Base-by-base conservation (phyloP, 2,113 vertebrate genomes). In the Typhlomys cinereus region DNA sequence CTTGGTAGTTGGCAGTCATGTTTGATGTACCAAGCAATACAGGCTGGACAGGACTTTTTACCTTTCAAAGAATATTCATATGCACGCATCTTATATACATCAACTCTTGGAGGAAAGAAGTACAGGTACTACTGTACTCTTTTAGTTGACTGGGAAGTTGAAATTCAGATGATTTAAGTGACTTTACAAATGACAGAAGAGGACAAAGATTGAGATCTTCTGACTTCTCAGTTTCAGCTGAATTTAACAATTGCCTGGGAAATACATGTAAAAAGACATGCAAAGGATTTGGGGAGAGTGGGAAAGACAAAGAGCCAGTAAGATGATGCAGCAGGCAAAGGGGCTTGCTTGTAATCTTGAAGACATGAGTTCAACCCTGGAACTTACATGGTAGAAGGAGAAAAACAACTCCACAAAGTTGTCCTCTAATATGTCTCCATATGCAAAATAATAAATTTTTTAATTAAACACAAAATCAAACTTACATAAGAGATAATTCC, bases 401-500 rank as follows among this genome's bases (percentile, higher is more conserved):
- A 50, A 88, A 82, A 31, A 10, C 23, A 31, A 79, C 69, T 87
- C 80, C 67, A 73, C 31, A 88, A 90, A 66, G 34, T n/a, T n/a
- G n/a, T n/a, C n/a, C n/a, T n/a, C n/a, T n/a, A n/a, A n/a, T n/a
- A n/a, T n/a, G n/a, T n/a, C n/a, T n/a, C n/a, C n/a, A n/a, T n/a
- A n/a, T n/a, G n/a, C n/a, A n/a, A n/a, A 89, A 85, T 23, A 50
- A 29, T 88, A 71, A 67, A 85, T 48, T 54, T 34, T 31, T n/a
- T n/a, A n/a, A n/a, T n/a, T 84, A 85, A 88, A 46, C 21, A 81
- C 20, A 73, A 73, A 85, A 91, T 36, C 9, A 85, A 80, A 81
- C 67, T 21, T 59, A 34, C 18, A 52, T 1, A 54, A 70, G 23
- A 9, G 13, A 70, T 50, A 74, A 54, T 17, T 11, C 12, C 23